A percentile compares a stretch with the other conserved stretches of the same genome.
These are phyloP conservation scores for Nemoura dubitans DNA, from an alignment of 2,888 invertebrate genomes.

Conservation along the genomic window DNA sequence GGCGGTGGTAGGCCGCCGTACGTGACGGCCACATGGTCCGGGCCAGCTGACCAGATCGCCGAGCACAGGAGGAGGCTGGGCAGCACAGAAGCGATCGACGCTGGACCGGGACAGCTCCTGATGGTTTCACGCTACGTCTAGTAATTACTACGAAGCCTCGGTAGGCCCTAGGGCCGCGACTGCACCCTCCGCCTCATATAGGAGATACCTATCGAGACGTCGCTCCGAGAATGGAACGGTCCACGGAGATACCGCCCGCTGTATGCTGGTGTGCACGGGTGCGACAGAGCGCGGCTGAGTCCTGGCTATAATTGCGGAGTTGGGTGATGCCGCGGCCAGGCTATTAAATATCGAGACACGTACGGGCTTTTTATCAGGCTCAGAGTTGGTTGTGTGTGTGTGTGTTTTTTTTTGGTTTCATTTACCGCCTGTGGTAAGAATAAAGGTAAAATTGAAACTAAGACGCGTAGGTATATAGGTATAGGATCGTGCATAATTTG, in stretches of 20 bases:
- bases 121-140: conserved; percentile 24
- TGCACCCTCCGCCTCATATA: conserved; percentile 22
- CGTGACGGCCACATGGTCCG: not conserved
- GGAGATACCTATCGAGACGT: conserved; percentile 20
- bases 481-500: conserved; percentile 17
- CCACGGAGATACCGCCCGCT: not conserved
- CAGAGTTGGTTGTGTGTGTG: not conserved
- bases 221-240: not conserved
- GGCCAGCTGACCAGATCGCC: no score
- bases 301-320: not conserved
- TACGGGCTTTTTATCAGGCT: conserved; percentile 23
- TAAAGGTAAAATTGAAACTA: conserved; percentile 30
- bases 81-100: conserved; percentile 16
- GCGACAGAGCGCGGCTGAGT: not conserved
- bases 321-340: not conserved
- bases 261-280: not conserved
- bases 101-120: conserved; percentile 14
- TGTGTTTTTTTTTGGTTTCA: conserved; percentile 24
- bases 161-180: not conserved
- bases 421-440: conserved; percentile 21
- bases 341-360: conserved; percentile 36
- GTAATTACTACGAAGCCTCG: not conserved
- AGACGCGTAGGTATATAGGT: conserved; percentile 16
- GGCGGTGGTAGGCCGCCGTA: not conserved
- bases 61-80: not conserved